These are phyloP conservation scores for Heterocephalus glaber DNA, from an alignment of 2,113 vertebrate species.

Conservation along the genomic window DNA sequence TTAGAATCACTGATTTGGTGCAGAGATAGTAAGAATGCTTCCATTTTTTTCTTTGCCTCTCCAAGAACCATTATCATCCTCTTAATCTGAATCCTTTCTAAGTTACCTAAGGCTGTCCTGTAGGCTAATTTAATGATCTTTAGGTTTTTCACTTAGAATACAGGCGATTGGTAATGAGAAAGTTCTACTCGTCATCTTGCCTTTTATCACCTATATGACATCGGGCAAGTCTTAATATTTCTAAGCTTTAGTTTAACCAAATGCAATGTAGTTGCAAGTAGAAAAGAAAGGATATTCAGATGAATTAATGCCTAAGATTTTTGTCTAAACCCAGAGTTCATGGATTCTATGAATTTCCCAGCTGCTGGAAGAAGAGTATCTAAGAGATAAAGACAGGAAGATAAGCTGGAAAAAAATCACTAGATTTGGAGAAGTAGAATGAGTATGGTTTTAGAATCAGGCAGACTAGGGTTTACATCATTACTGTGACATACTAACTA, in stretches of 20 bases:
- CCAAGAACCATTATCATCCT: background rate
- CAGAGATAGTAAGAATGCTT: background rate
- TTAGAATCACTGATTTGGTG: background rate
- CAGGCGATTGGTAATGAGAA: slow-evolving; percentile 37
- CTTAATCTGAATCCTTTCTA: background rate
- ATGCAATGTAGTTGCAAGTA: background rate
- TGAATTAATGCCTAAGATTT: background rate
- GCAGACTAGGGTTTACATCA: background rate
- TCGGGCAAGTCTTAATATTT: slow-evolving; percentile 25
- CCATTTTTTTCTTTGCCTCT: background rate
- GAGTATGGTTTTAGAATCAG: background rate
- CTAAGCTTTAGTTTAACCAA: slow-evolving; percentile 42
- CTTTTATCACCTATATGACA: background rate
- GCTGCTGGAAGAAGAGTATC: background rate
- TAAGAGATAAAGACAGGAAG: slow-evolving; percentile 15
- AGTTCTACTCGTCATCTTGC: slow-evolving; percentile 16
- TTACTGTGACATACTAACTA: background rate
- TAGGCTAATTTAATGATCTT: slow-evolving; percentile 11
- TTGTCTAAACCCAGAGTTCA: background rate
- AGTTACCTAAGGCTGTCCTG: background rate
- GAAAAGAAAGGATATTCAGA: background rate
- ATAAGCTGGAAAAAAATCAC: slow-evolving; percentile 2
- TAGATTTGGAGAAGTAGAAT: slow-evolving; percentile 9
- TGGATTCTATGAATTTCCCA: slow-evolving; percentile 5
- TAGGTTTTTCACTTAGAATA: background rate